Conservation (phyloP, 2,888 invertebrate species). For the Helleia helle region DNA sequence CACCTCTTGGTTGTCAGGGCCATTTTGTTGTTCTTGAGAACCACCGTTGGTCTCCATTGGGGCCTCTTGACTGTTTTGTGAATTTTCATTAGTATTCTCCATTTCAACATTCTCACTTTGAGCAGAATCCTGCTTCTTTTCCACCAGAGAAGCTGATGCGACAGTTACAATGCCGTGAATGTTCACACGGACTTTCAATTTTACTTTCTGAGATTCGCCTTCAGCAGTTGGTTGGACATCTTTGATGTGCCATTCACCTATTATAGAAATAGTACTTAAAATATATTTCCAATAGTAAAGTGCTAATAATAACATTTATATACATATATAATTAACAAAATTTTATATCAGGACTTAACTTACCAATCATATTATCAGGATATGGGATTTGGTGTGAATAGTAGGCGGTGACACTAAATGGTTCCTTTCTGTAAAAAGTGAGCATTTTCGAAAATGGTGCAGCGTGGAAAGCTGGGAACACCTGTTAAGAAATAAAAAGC, state of each 20-base stretch:
- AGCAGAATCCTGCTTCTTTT: constrained; percentile 77
- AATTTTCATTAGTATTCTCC: constrained; percentile 58
- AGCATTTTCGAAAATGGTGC: constrained; percentile 96
- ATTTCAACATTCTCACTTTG: constrained; percentile 58
- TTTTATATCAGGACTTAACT: constrained; percentile 30
- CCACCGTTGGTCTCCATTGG: constrained; percentile 69
- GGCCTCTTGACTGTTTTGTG: constrained; percentile 49
- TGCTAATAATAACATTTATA: background rate
- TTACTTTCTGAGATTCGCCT: constrained; percentile 95
- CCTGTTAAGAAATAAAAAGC: too few relatives aligned
- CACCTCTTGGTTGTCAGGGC: constrained; percentile 66
- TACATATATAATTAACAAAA: background rate
- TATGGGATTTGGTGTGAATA: constrained; percentile 85
- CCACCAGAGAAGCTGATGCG: constrained; percentile 87
- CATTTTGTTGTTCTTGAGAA: constrained; percentile 54
- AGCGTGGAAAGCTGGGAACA: constrained; percentile 91
- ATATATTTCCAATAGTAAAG: background rate
- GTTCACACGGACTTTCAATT: constrained; percentile 96
- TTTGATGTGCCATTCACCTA: constrained; percentile 83
- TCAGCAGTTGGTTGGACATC: constrained; percentile 90
- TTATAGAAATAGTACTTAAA: constrained; percentile 5
- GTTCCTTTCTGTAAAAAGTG: constrained; percentile 91
- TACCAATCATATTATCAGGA: constrained; percentile 86
- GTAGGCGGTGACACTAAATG: constrained; percentile 89
- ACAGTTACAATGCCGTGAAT: constrained; percentile 93